phyloP scores from a whole-genome alignment of 92 coral and sea anemone species.

The Pocillopora meandrina region DNA sequence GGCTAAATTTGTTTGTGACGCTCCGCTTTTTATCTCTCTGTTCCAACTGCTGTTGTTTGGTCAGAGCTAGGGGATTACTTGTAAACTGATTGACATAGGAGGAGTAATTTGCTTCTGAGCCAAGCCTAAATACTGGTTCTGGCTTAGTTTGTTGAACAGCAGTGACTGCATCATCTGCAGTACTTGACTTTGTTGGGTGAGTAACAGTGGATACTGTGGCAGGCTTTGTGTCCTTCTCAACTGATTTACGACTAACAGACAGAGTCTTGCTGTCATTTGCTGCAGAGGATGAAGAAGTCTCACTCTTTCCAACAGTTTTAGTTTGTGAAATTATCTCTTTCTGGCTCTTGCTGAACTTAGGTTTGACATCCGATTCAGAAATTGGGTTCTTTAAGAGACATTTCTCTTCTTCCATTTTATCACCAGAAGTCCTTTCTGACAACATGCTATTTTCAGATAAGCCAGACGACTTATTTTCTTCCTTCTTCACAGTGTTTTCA shows the following conservation, averaged over 20 bases:
- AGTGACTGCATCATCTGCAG: neutral
- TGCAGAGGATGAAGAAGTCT: neutral
- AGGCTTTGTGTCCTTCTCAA: slow-evolving; percentile 3
- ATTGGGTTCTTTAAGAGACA: neutral
- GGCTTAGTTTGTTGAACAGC: slow-evolving; percentile 4
- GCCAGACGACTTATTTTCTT: neutral
- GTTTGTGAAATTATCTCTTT: slow-evolving; percentile 12
- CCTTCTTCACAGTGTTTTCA: neutral
- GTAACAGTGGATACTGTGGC: neutral
- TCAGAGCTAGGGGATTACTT: slow-evolving; percentile 83
- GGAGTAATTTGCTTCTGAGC: slow-evolving; percentile 85
- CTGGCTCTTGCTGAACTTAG: slow-evolving; percentile 5
- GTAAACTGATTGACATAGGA: slow-evolving; percentile 81
- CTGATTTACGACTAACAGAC: neutral
- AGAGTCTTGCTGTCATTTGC: neutral
- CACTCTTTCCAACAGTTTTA: slow-evolving; percentile 7
- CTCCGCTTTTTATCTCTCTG: slow-evolving; percentile 89
- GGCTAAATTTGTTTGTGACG: slow-evolving; percentile 81
- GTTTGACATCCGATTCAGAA: slow-evolving; percentile 1
- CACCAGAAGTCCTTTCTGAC: neutral
- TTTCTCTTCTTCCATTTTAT: neutral
- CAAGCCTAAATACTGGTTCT: slow-evolving; percentile 74
- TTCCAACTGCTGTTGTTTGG: slow-evolving; percentile 91
- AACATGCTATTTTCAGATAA: neutral
- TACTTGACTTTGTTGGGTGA: neutral